Evolutionary conservation across 1,140 invertebrate species (phyloP).

Genomic region (Sycobia sp.): DNA sequence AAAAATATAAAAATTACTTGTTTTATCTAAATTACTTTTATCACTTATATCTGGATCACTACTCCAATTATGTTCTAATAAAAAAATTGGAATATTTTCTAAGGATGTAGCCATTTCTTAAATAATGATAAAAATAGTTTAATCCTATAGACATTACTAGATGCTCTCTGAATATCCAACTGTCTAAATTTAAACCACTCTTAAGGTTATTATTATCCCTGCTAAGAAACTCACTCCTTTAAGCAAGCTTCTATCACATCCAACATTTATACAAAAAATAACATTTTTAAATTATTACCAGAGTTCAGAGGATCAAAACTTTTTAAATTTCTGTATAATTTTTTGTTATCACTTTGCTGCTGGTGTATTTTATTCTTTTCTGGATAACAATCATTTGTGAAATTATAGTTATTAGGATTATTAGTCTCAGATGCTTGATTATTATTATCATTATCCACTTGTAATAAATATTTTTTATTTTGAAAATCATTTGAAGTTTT

Average conservation of each 20-base stretch:
- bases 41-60: constrained; percentile 52
- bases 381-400: constrained; percentile 1
- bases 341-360: constrained; percentile 19
- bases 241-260: constrained; percentile 10
- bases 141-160: constrained; percentile 16
- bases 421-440: constrained; percentile 3
- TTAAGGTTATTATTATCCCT: constrained; percentile 54
- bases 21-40: constrained; percentile 22
- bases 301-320: constrained; percentile 27
- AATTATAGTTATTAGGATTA: background rate
- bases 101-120: constrained; percentile 52
- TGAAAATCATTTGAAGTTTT: background rate
- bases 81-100: constrained; percentile 56
- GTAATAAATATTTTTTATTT: constrained; percentile 3
- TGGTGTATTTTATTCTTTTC: too few species aligned
- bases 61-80: constrained; percentile 57
- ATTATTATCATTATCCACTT: constrained; percentile 27
- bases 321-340: constrained; percentile 15
- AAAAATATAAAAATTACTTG: too few species aligned
- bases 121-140: constrained; percentile 38
- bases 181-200: constrained; percentile 54
- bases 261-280: constrained; percentile 3
- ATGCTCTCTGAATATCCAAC: constrained; percentile 18
- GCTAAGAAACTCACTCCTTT: constrained; percentile 1
- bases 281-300: constrained; percentile 15